Percentiles rank a stretch among this genome's conserved stretches.
These are phyloP conservation scores for Zaprionus inermis DNA, from an alignment of 1,140 invertebrate genomes.

Conservation along the genomic window DNA sequence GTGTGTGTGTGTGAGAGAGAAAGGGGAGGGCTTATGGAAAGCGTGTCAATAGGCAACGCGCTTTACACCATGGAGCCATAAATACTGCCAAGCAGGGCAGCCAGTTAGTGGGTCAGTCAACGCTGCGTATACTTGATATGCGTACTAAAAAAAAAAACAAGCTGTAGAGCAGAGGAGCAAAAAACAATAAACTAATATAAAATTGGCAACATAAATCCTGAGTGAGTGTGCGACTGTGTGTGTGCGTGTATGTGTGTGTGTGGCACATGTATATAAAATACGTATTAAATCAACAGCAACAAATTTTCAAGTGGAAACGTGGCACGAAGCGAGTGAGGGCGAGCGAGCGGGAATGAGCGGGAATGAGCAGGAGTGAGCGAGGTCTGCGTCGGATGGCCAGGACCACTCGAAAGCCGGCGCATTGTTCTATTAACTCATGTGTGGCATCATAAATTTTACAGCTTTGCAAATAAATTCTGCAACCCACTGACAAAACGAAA, in stretches of 20 bases:
- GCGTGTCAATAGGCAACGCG: not conserved
- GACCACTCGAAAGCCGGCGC: conserved; percentile 45
- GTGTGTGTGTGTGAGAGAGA: too few species aligned
- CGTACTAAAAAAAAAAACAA: conserved; percentile 22
- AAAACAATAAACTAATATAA: conserved; percentile 77
- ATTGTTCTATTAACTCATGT: conserved; percentile 79
- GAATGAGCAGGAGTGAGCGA: not conserved
- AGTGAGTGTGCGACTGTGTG: not conserved
- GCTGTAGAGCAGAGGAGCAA: conserved; percentile 14
- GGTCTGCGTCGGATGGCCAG: not conserved
- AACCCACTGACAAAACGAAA: conserved; percentile 22
- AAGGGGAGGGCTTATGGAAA: not conserved
- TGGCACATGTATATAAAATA: conserved; percentile 42
- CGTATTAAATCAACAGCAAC: conserved; percentile 24
- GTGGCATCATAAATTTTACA: conserved; percentile 75
- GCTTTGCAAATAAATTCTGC: conserved; percentile 70
- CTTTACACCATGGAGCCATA: conserved; percentile 4
- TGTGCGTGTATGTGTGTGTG: conserved; percentile 4
- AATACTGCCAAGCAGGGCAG: conserved; percentile 3
- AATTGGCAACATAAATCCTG: conserved; percentile 68
- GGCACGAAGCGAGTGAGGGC: not conserved
- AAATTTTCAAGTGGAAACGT: conserved; percentile 27
- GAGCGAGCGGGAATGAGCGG: not conserved
- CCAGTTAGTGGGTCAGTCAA: conserved; percentile 1
- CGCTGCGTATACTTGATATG: conserved; percentile 11